Conservation (phyloP, 2,797 vertebrate species). For the Alectoris magna region DNA sequence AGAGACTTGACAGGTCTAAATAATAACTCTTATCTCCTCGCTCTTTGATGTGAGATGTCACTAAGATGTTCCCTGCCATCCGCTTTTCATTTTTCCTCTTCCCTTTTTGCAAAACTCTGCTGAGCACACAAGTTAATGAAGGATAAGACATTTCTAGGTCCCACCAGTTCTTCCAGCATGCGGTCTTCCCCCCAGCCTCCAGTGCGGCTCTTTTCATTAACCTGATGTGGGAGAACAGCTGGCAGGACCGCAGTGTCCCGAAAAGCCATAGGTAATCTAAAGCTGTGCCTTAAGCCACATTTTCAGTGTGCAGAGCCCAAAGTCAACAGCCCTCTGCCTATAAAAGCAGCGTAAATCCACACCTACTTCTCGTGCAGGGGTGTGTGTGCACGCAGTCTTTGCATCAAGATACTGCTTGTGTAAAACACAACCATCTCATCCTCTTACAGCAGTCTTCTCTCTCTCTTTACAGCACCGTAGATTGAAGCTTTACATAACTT, state of each 20-base stretch:
- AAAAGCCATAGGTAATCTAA: rapidly evolving
- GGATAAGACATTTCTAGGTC: neutral
- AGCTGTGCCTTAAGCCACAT: neutral
- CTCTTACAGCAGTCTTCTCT: neutral
- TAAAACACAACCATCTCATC: neutral
- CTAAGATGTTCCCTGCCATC: neutral
- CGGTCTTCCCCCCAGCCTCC: rapidly evolving
- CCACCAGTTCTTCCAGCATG: rapidly evolving
- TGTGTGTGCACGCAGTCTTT: neutral
- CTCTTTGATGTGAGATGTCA: conserved; percentile 40
- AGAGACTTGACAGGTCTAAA: conserved; percentile 18
- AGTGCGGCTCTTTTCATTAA: rapidly evolving
- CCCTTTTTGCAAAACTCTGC: neutral
- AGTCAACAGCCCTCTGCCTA: neutral
- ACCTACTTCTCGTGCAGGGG: neutral
- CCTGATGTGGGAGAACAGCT: neutral
- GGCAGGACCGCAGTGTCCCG: neutral
- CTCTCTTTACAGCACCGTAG: neutral
- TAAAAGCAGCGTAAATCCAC: neutral
- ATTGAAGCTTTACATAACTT: too few species aligned
- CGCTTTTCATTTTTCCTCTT: neutral
- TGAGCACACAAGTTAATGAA: neutral
- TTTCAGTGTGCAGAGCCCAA: neutral
- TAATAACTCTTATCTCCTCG: neutral
- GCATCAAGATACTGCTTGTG: neutral